Evolutionary conservation across 2,113 vertebrate species (phyloP).

Genomic region (Kobus ellipsiprymnus): DNA sequence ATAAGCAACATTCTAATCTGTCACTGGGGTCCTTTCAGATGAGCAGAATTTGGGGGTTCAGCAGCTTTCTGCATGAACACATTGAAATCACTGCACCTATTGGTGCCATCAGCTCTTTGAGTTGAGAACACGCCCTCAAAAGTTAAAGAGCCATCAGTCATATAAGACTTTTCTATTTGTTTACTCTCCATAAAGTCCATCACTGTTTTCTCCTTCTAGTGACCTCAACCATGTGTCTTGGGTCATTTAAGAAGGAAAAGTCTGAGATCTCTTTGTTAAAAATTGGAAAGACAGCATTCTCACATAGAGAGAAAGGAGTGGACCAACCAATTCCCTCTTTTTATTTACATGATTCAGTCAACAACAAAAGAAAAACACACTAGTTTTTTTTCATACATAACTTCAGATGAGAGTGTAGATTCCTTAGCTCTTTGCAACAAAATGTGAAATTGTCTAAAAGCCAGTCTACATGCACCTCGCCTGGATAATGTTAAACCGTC

Average conservation of each 20-base stretch:
- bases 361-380: not conserved
- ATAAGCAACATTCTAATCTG: not conserved
- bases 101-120: not conserved
- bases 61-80: not conserved
- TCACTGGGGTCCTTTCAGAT: not conserved
- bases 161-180: not conserved
- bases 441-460: not conserved
- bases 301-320: not conserved
- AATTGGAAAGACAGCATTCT: slow-evolving; percentile 27
- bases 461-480: not conserved
- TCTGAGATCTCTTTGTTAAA: slow-evolving; percentile 2
- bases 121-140: not conserved
- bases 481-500: slow-evolving; percentile 2
- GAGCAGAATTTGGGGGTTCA: not conserved
- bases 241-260: slow-evolving; percentile 20
- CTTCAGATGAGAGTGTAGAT: slow-evolving; percentile 3
- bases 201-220: slow-evolving; percentile 20
- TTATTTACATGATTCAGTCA: slow-evolving; percentile 4
- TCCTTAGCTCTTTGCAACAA: slow-evolving; percentile 45
- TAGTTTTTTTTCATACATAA: not conserved
- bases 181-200: not conserved
- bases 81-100: not conserved
- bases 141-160: not conserved
- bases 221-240: slow-evolving; percentile 17
- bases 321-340: not conserved